Conservation (phyloP, 2,113 vertebrate genomes). For the Ochotona curzoniae region DNA sequence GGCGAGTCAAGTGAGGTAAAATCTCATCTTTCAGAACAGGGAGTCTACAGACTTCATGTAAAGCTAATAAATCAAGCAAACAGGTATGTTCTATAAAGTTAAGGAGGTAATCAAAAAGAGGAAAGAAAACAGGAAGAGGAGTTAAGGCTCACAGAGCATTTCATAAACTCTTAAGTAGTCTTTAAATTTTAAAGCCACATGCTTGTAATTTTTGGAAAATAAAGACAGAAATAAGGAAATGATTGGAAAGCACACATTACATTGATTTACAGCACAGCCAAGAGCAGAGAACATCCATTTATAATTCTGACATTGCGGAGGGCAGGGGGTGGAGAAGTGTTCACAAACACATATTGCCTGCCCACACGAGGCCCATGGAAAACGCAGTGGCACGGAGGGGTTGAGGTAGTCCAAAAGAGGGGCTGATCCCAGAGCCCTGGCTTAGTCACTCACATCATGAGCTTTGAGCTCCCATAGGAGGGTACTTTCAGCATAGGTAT, state of each 20-base stretch:
- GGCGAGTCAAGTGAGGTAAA: constrained; percentile 32
- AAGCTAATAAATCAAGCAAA: constrained; percentile 62
- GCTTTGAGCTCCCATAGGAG: neutral
- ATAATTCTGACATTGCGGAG: constrained; percentile 17
- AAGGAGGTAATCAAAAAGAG: neutral
- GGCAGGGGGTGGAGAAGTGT: constrained; percentile 2
- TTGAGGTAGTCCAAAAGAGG: neutral
- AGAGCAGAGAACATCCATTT: constrained; percentile 47
- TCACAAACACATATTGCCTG: neutral
- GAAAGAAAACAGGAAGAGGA: constrained; percentile 32
- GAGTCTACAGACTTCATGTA: neutral
- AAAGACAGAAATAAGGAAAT: constrained; percentile 47
- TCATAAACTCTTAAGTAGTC: neutral
- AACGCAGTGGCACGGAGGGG: neutral
- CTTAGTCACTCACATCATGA: neutral
- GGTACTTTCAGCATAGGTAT: neutral
- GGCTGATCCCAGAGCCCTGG: neutral
- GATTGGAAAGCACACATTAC: constrained; percentile 26
- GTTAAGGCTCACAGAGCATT: neutral
- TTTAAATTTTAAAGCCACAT: constrained; percentile 46
- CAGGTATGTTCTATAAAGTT: constrained; percentile 17
- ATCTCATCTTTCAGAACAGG: constrained; percentile 9
- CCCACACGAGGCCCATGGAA: neutral
- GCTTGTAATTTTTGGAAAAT: constrained; percentile 53
- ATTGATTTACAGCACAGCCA: constrained; percentile 54